Evolutionary conservation across 2,888 invertebrate species (phyloP), one percentile per base, ranked within the genome.

Genomic region (Drosophila pseudotalamancana): DNA sequence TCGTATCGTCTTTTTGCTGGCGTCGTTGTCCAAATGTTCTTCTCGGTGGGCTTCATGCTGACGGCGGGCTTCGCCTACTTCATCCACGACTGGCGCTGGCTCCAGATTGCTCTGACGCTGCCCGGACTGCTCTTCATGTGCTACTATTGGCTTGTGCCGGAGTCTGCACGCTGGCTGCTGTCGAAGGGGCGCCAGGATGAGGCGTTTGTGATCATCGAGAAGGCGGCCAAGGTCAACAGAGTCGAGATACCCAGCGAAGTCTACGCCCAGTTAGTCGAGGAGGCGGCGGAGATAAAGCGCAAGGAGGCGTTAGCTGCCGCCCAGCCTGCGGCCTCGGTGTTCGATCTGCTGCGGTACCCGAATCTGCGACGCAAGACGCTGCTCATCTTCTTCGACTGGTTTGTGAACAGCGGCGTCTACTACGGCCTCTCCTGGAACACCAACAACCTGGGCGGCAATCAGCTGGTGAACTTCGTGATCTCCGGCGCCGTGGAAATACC

Each of bases 401-500:
- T 95, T 88, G 95, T 95, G 14, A 95, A 95, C 87, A 95, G 95
- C 86, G 94, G 94, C 60, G 94, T 95, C 4, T 96, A 96, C 90
- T 96, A 96, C 82, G 96, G 96, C 0, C 91, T 96, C 6, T 95
- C 95, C 0, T 95, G 96, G 94, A 95, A 95, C 83, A 95, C 95
- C 0, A 94, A 94, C 32, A 95, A 94, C 86, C 92, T 96, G 49
- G 95, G 94, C n/a, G 95, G 95, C 37, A 95, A 95, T 90, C 94
- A 94, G 61, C 94, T 94, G 81, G 73, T 95, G 8, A 96, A 95
- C 91, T 96, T 96, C 88, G 92, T 95, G 18, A 93, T 96, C 74
- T 94, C 95, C 3, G 96, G 95, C 0, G 92, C 94, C 4, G 95
- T 96, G 1, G 96, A 96, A 91, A 93, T 95, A 63, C 95, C 96